Conservation (phyloP, 2,797 vertebrate genomes). For the Hippoglossus hippoglossus region DNA sequence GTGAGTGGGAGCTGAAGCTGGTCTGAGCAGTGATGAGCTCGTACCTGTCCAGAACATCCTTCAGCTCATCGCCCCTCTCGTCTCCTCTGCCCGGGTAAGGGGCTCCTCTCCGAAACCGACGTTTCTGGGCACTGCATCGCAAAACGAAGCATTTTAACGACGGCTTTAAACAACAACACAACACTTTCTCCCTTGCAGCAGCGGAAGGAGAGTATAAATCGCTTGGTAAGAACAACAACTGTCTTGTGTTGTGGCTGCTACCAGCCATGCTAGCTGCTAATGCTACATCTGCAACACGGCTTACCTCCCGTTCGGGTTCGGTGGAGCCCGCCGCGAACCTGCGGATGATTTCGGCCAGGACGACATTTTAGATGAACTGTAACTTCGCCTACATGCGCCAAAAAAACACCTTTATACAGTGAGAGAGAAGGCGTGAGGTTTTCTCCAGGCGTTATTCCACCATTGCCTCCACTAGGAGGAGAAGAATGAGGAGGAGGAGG, state of each 20-base stretch:
- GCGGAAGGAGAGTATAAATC: too few relatives aligned
- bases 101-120: constrained; percentile 78
- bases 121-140: constrained; percentile 72
- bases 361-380: constrained; percentile 68
- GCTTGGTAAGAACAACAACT: too few relatives aligned
- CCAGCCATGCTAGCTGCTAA: constrained; percentile 46
- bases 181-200: too few relatives aligned
- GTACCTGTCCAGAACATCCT: constrained; percentile 78
- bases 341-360: constrained; percentile 76
- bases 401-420: too few relatives aligned
- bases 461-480: too few relatives aligned
- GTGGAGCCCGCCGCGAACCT: constrained; percentile 66
- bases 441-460: neutral
- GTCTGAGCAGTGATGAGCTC: too few relatives aligned
- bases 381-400: too few relatives aligned
- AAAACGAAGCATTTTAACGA: neutral
- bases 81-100: constrained; percentile 82
- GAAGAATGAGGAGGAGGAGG: neutral
- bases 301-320: constrained; percentile 83
- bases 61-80: constrained; percentile 77
- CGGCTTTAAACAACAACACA: too few relatives aligned
- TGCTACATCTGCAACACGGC: constrained; percentile 37
- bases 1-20: too few relatives aligned
- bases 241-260: neutral
- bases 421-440: neutral